Evolutionary conservation across 1,140 invertebrate species (phyloP).

Genomic region (Drosophila navojoa): DNA sequence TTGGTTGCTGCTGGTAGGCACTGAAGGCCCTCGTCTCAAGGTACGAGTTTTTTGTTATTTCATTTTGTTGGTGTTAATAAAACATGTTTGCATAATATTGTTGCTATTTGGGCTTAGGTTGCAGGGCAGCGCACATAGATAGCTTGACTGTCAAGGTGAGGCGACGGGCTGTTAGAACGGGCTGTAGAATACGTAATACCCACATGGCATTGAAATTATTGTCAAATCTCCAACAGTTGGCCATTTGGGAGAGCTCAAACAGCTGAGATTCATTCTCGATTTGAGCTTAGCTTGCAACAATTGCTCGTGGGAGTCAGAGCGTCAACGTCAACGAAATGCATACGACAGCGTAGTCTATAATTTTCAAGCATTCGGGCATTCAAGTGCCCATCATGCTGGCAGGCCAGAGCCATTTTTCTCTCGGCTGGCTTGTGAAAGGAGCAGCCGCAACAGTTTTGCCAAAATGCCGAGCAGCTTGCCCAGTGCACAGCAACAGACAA

Average conservation of each 20-base stretch:
- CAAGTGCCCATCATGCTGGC: conserved; percentile 70
- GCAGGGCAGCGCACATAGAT: conserved; percentile 21
- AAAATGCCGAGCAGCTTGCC: conserved; percentile 36
- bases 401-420: conserved; percentile 66
- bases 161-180: conserved; percentile 16
- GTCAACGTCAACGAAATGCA: conserved; percentile 68
- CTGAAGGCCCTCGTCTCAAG: conserved; percentile 68
- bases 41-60: conserved; percentile 23
- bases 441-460: conserved; percentile 36
- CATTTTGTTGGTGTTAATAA: conserved; percentile 26
- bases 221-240: conserved; percentile 8
- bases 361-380: conserved; percentile 74
- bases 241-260: neutral
- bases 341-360: conserved; percentile 60
- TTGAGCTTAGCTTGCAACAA: conserved; percentile 12
- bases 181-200: conserved; percentile 20
- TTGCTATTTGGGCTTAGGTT: conserved; percentile 12
- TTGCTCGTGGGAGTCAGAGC: conserved; percentile 57
- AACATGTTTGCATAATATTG: conserved; percentile 69
- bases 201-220: conserved; percentile 13
- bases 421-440: conserved; percentile 27
- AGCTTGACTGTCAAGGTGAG: conserved; percentile 58
- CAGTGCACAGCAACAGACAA: conserved; percentile 42
- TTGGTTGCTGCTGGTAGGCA: conserved; percentile 21
- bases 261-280: conserved; percentile 3